phyloP scores from a whole-genome alignment of 2,888 invertebrate genomes.

The Junonia oenone region DNA sequence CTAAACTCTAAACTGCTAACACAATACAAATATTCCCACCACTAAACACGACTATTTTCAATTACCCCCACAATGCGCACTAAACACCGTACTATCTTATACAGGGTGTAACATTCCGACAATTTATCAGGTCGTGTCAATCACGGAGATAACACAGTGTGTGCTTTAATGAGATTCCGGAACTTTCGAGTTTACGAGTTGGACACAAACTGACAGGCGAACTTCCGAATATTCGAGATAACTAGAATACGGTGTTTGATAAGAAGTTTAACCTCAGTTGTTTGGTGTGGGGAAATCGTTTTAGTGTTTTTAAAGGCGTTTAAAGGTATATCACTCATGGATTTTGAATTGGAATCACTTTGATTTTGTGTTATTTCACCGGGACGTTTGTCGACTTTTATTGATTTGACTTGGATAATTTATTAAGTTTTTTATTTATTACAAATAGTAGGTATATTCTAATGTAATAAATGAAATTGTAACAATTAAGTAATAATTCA shows the following conservation, averaged over 20 bases:
- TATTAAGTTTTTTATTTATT: no score
- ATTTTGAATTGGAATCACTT: no score
- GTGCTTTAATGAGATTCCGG: slow-evolving; percentile 22
- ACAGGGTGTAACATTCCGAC: slow-evolving; percentile 2
- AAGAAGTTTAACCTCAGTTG: not conserved
- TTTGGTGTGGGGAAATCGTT: not conserved
- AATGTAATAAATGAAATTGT: not conserved
- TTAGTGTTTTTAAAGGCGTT: not conserved
- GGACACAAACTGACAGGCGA: slow-evolving; percentile 15
- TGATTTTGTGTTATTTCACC: no score
- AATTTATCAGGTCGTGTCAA: slow-evolving; percentile 21
- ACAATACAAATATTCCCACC: no score
- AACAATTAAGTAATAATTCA: no score
- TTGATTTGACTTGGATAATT: no score
- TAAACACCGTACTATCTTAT: not conserved
- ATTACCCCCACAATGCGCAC: not conserved
- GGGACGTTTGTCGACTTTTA: no score
- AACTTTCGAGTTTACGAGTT: slow-evolving; percentile 18
- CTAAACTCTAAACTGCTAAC: not conserved
- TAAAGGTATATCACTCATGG: no score
- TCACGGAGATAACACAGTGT: slow-evolving; percentile 21
- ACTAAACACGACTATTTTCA: not conserved
- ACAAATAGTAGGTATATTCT: no score
- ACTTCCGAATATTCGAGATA: slow-evolving; percentile 4
- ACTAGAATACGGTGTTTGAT: not conserved